Evolutionary conservation across 2,113 vertebrate species (phyloP).

Genomic region (Danionella cerebrum): DNA sequence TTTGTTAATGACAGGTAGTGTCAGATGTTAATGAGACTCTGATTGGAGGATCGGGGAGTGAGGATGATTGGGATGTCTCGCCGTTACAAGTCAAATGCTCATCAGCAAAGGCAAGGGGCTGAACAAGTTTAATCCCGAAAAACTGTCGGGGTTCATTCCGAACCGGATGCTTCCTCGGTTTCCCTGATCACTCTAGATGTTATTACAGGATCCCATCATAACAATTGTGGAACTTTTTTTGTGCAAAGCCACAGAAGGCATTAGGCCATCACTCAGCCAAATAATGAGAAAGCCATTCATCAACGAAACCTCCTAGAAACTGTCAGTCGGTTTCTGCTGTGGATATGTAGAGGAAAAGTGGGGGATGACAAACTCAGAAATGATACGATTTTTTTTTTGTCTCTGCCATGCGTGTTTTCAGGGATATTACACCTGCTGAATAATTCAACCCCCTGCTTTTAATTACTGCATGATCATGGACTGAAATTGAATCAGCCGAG

Average conservation of each 20-base stretch:
- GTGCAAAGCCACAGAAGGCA: neutral
- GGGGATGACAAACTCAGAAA: slow-evolving; percentile 14
- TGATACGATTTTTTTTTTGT: neutral
- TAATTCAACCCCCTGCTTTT: neutral
- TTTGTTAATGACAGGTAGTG: slow-evolving; percentile 49
- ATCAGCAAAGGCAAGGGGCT: slow-evolving; percentile 40
- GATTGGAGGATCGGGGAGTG: slow-evolving; percentile 48
- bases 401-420: no score
- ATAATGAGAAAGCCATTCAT: neutral
- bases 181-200: neutral
- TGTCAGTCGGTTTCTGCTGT: neutral
- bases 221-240: neutral
- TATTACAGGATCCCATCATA: slow-evolving; percentile 16
- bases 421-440: neutral
- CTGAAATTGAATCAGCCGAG: neutral
- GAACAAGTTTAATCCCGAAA: slow-evolving; percentile 23
- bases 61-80: slow-evolving; percentile 42
- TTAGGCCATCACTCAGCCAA: neutral
- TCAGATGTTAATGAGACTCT: slow-evolving; percentile 49
- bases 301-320: slow-evolving; percentile 8
- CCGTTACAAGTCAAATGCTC: slow-evolving; percentile 48
- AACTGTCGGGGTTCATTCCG: slow-evolving; percentile 8
- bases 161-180: slow-evolving; percentile 1
- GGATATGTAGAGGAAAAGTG: neutral
- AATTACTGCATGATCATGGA: neutral